Evolutionary conservation across 2,797 vertebrate species (phyloP), one percentile per base, ranked within the genome.

Genomic region (Sebastes iracundus): DNA sequence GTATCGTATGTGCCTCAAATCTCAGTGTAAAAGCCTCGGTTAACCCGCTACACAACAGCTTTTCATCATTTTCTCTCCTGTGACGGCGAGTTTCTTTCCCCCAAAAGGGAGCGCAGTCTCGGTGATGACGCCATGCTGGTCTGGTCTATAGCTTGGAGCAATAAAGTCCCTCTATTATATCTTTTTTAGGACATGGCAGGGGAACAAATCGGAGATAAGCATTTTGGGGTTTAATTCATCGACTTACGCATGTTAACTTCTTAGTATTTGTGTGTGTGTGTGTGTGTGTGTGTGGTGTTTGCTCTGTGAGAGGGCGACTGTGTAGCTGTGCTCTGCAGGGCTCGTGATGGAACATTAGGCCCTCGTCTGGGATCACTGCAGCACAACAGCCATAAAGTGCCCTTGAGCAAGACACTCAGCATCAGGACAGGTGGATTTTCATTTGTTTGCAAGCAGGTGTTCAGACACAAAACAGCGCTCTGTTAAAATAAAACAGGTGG

Each of bases 281-380:
- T 81, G 49, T 81, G 55, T 38, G 61, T 73, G 79, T 77, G 22
- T 61, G 83, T 63, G 71, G 23, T 86, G 52, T 53, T 53, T 53
- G 81, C 80, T 85, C 25, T 63, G n/a, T 0, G 59, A 66, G 69
- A 66, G 63, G 52, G 20, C n/a, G 46, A 52, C 53, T 25, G 14
- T 22, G 20, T 13, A 28, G 49, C 67, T 71, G 76, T 64, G 85
- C 67, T 72, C 79, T 64, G 85, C 69, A 28, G 74, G 52, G 59
- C 52, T 85, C 53, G 7, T 46, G 76, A 78, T 76, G 85, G 55
- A 78, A 75, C 61, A 79, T 38, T 52, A 35, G 56, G 11, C 16
- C 46, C 56, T 78, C 73, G 75, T 59, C 59, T 52, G 49, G 49
- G 14, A 72, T 63, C 62, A 42, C 20, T 22, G 52, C 52, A 22